These are phyloP conservation scores for Willowsia nigromaculata DNA, from an alignment of 2,888 invertebrate species.

Conservation along the genomic window DNA sequence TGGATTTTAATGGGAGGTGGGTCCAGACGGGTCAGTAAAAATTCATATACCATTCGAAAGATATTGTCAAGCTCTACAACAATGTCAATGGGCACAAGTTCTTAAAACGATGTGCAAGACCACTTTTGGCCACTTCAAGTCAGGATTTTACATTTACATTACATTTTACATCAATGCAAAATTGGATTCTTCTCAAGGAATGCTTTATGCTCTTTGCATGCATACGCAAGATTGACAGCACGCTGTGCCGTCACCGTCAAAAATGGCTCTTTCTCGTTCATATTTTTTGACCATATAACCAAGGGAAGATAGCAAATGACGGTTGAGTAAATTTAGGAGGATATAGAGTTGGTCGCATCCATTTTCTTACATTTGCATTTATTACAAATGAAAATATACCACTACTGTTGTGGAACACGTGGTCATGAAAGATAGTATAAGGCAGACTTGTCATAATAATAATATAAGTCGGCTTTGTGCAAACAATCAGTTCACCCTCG, in stretches of 20 bases:
- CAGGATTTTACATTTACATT: conserved; percentile 17
- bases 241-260: conserved; percentile 22
- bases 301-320: conserved; percentile 18
- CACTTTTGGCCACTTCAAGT: too few species aligned
- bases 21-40: too few species aligned
- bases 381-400: background rate
- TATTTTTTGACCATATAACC: conserved; percentile 52
- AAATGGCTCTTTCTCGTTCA: conserved; percentile 16
- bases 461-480: conserved; percentile 3
- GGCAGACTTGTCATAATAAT: conserved; percentile 12
- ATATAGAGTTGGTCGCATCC: background rate
- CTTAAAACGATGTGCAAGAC: too few species aligned
- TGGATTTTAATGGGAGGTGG: too few species aligned
- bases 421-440: conserved; percentile 40
- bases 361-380: background rate
- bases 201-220: conserved; percentile 19
- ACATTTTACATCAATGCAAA: conserved; percentile 21
- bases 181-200: conserved; percentile 62
- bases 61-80: too few species aligned
- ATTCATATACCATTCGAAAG: too few species aligned
- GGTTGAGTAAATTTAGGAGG: background rate
- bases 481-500: conserved; percentile 23
- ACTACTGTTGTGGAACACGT: conserved; percentile 59
- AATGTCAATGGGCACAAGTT: too few species aligned
- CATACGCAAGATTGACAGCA: background rate